These are phyloP conservation scores for Zoanthus sociatus DNA, from an alignment of 92 coral and sea anemone genomes.

Conservation along the genomic window DNA sequence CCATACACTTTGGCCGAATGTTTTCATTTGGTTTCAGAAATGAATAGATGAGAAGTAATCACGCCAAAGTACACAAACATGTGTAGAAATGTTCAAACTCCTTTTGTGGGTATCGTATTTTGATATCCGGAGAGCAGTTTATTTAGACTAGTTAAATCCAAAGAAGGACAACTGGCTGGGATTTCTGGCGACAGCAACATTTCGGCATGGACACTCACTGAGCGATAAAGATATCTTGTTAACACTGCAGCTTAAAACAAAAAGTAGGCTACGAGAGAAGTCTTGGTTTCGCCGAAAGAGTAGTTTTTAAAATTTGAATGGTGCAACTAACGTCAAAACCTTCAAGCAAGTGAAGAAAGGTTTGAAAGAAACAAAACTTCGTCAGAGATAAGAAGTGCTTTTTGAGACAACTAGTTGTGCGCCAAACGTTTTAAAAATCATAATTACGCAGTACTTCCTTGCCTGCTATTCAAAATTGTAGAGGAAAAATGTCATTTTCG, in stretches of 20 bases:
- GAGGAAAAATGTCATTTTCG: constrained; percentile 22
- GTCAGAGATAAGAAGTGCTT: neutral
- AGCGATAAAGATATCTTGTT: constrained; percentile 43
- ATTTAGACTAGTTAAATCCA: neutral
- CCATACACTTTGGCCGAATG: constrained; percentile 27
- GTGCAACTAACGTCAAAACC: neutral
- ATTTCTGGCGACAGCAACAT: constrained; percentile 6
- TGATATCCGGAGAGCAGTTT: constrained; percentile 39
- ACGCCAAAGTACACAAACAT: constrained; percentile 40
- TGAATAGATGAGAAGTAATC: constrained; percentile 27
- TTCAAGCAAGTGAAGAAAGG: neutral
- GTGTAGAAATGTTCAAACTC: neutral
- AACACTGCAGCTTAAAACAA: constrained; percentile 32
- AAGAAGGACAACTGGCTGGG: constrained; percentile 2
- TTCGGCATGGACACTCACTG: constrained; percentile 36
- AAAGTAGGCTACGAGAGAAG: constrained; percentile 16
- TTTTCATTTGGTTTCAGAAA: constrained; percentile 37
- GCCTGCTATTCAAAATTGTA: neutral
- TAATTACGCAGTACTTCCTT: neutral
- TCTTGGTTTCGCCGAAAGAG: constrained; percentile 18
- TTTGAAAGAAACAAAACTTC: neutral
- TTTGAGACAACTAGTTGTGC: neutral
- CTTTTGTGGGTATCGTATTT: constrained; percentile 1
- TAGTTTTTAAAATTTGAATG: neutral
- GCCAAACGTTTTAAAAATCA: neutral